Conservation (phyloP, 2,113 vertebrate species). For the Sterna hirundo region DNA sequence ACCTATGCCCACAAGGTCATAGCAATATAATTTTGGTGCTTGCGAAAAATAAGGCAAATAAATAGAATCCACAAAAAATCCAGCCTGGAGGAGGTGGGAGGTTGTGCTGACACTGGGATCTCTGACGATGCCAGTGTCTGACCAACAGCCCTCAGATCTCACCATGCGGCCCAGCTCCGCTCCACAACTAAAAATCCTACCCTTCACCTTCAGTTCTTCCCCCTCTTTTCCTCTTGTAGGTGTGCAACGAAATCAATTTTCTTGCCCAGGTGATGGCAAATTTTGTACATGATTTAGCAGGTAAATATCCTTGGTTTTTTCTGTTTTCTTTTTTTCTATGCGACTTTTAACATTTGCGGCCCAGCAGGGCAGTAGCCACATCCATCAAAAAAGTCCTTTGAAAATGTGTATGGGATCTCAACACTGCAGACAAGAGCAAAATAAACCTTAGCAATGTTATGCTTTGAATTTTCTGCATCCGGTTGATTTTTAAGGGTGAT, state of each 20-base stretch:
- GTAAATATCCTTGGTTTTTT: constrained; percentile 46
- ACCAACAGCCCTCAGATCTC: neutral
- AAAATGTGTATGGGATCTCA: constrained; percentile 64
- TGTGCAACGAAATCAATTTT: constrained; percentile 88
- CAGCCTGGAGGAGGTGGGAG: neutral
- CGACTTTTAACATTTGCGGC: neutral
- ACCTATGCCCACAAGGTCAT: rapidly evolving
- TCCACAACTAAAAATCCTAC: neutral
- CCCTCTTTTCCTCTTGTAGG: constrained; percentile 64
- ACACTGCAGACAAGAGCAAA: constrained; percentile 29
- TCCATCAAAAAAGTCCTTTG: constrained; percentile 29
- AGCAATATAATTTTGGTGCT: neutral
- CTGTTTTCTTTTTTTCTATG: neutral
- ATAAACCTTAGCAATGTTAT: neutral
- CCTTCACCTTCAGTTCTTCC: neutral
- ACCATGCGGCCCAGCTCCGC: neutral
- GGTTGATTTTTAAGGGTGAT: neutral
- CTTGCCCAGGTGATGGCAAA: constrained; percentile 80
- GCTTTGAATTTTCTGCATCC: neutral
- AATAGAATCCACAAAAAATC: neutral
- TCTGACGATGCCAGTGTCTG: neutral
- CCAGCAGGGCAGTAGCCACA: neutral
- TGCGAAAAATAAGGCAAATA: neutral
- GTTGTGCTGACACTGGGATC: neutral
- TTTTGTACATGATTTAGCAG: constrained; percentile 81